Evolutionary conservation across 2,888 invertebrate species (phyloP), one percentile per base, ranked within the genome.

Genomic region (Trachelus iudaicus): DNA sequence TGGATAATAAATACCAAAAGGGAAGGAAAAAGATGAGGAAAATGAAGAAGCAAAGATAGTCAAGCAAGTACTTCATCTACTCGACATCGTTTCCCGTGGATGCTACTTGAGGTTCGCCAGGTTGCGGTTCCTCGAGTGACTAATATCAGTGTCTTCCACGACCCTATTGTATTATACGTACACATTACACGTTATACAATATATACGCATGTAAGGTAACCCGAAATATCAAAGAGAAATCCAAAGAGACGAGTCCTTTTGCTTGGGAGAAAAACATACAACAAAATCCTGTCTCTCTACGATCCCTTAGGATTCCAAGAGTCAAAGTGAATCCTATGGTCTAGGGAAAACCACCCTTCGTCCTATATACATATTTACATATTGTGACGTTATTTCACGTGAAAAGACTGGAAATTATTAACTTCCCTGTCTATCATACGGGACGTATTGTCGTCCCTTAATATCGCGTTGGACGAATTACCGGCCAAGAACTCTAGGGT

Each of bases 1-100:
- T 30, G 69, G 69, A 75, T 77, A 40, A 34, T 68, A 78, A 69
- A 73, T 30, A 33, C n/a, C 30, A 75, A 68, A 69, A 76, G 35
- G 56, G 13, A 31, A 35, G 56, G 34, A 56, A 56, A 56, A 23
- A 9, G 23, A 56, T 56, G 56, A 56, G 23, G 23, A 56, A 56
- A 56, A 56, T 56, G 56, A 56, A 23, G 56, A 56, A 56, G 56
- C 23, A 23, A 56, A 56, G 56, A 56, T 23, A 56, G 56, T 2
- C 23, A 56, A 56, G 56, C 2, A 56, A 56, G 56, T 56, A 56
- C 56, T 56, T 56, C 23, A 56, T 56, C 23, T 56, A 56, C 56
- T 56, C 56, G 56, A 56, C 56, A 56, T 56, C 56, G 56, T 56
- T 56, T 56, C 56, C 56, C 56, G 56, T 56, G 56, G 56, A 56